Percentiles rank a stretch among this genome's conserved stretches.
These are phyloP conservation scores for Alectoris magna DNA, from an alignment of 2,797 vertebrate genomes.

Conservation along the genomic window DNA sequence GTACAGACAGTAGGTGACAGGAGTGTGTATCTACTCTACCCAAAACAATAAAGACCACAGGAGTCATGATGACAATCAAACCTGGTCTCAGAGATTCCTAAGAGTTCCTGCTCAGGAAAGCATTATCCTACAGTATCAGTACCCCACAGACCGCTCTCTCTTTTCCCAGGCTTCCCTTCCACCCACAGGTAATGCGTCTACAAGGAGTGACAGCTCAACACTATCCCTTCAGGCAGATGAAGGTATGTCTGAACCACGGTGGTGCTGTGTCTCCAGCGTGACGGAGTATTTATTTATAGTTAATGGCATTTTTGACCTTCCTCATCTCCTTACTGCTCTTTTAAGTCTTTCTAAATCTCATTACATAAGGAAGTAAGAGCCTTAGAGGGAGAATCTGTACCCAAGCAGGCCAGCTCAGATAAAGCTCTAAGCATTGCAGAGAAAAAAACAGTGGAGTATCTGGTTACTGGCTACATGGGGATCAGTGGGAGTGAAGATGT, in stretches of 20 bases:
- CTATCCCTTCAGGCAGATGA: neutral
- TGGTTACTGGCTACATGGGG: neutral
- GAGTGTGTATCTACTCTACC: neutral
- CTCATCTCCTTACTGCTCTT: slow-evolving; percentile 40
- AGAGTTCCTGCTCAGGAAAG: neutral
- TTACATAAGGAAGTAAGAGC: slow-evolving; percentile 55
- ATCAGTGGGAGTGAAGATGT: neutral
- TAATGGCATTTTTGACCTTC: slow-evolving; percentile 45
- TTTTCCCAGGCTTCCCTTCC: neutral
- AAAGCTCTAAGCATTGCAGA: neutral
- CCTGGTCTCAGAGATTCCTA: neutral
- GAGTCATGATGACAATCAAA: neutral
- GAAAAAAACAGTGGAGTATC: neutral
- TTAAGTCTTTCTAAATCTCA: slow-evolving; percentile 61
- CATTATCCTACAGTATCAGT: neutral
- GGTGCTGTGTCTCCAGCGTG: neutral
- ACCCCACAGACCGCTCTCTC: neutral
- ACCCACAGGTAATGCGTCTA: neutral
- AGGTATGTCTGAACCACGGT: neutral
- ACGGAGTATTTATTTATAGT: slow-evolving; percentile 21
- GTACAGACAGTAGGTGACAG: neutral
- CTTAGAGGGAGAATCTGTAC: slow-evolving; percentile 34
- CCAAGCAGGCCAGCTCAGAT: slow-evolving; percentile 27
- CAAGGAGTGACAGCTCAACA: neutral
- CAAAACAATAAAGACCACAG: neutral